Conservation (phyloP, 2,797 vertebrate genomes). For the Percopsis omiscomaycus region DNA sequence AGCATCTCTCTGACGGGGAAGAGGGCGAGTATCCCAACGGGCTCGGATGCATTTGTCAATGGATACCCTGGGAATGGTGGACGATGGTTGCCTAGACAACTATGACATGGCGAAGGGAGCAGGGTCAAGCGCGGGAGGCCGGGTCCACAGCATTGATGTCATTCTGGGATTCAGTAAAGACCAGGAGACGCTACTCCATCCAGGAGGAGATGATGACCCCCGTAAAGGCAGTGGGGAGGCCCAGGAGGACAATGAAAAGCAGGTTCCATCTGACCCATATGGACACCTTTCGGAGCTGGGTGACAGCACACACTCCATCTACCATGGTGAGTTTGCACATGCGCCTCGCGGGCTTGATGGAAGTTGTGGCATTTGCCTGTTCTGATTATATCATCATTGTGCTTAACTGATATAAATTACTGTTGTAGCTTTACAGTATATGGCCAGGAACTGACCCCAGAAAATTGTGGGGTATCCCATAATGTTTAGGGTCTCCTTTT, state of each 20-base stretch:
- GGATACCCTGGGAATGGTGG: slow-evolving; percentile 80
- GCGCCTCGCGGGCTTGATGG: no score
- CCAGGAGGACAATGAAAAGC: slow-evolving; percentile 65
- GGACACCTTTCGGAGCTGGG: slow-evolving; percentile 68
- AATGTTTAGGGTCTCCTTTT: not conserved
- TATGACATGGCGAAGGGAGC: slow-evolving; percentile 80
- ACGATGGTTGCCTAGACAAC: slow-evolving; percentile 78
- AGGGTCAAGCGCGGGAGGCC: slow-evolving; percentile 63
- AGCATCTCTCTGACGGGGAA: slow-evolving; percentile 28
- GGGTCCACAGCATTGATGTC: slow-evolving; percentile 81
- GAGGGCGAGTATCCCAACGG: slow-evolving; percentile 39
- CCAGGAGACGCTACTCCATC: slow-evolving; percentile 75
- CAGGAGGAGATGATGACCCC: slow-evolving; percentile 48
- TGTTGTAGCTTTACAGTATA: not conserved
- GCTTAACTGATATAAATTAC: no score
- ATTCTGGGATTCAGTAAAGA: slow-evolving; percentile 84
- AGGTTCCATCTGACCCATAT: slow-evolving; percentile 60
- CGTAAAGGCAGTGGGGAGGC: slow-evolving; percentile 62
- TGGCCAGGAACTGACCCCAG: no score
- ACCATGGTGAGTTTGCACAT: slow-evolving; percentile 70
- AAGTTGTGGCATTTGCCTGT: no score
- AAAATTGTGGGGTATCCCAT: no score
- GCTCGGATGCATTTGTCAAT: slow-evolving; percentile 83
- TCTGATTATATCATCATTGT: no score
- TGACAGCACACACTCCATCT: slow-evolving; percentile 65